These are phyloP conservation scores for Tauraco hartlaubi DNA, from an alignment of 2,797 vertebrate species.

Conservation along the genomic window DNA sequence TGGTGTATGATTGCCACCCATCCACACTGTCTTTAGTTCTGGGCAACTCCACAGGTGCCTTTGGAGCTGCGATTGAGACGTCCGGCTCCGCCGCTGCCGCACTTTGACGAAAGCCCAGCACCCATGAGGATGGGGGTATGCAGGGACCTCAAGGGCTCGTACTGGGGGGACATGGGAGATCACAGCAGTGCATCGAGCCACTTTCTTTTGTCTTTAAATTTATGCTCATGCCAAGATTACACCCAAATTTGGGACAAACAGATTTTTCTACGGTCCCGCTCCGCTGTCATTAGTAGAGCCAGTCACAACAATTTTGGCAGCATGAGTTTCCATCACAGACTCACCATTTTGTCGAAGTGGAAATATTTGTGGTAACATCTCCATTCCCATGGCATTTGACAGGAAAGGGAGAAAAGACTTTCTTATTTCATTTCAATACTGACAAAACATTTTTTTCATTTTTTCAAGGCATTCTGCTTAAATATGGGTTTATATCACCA, in stretches of 20 bases:
- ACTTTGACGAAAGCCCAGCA: background rate
- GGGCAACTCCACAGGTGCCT: background rate
- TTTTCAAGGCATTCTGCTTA: background rate
- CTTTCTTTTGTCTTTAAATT: too few relatives aligned
- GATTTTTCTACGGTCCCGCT: background rate
- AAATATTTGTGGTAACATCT: background rate
- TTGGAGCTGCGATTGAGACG: background rate
- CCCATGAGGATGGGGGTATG: background rate
- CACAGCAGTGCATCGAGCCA: too few relatives aligned
- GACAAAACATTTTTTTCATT: background rate
- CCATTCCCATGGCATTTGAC: background rate
- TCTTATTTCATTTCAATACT: background rate
- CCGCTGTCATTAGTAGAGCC: background rate
- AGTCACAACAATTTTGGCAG: background rate
- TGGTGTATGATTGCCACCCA: background rate
- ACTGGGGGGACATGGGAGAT: too few relatives aligned
- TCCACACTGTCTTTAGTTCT: background rate
- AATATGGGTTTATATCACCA: background rate
- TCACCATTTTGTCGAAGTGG: background rate
- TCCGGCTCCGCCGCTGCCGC: background rate
- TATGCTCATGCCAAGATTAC: too few relatives aligned
- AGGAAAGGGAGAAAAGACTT: background rate
- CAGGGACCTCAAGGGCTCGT: background rate
- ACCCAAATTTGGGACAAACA: background rate
- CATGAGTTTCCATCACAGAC: background rate